phyloP scores from a whole-genome alignment of 1,140 invertebrate species.

The Drosophila chauvacae region DNA sequence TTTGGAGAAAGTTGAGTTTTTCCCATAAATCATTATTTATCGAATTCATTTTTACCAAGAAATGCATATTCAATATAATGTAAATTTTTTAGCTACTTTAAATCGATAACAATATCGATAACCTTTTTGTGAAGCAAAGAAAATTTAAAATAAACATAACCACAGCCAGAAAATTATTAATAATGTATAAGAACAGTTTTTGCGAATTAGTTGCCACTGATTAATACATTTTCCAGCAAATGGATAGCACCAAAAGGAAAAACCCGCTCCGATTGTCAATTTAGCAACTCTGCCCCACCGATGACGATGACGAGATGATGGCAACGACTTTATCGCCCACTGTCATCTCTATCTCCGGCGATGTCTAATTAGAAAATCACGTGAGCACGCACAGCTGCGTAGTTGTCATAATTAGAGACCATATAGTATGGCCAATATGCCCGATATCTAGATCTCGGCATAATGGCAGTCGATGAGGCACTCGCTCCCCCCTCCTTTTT shows the following conservation, averaged over 20 bases:
- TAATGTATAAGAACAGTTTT: no score
- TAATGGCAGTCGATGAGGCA: slow-evolving; percentile 21
- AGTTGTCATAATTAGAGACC: slow-evolving; percentile 81
- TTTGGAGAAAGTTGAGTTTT: background rate
- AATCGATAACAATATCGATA: no score
- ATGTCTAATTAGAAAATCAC: slow-evolving; percentile 80
- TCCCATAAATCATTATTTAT: background rate
- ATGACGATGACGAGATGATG: slow-evolving; percentile 47
- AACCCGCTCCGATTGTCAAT: slow-evolving; percentile 71
- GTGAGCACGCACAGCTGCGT: slow-evolving; percentile 80
- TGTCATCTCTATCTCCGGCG: slow-evolving; percentile 63
- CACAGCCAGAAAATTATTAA: no score
- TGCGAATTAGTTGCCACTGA: background rate
- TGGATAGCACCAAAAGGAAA: slow-evolving; percentile 5
- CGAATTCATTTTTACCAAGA: background rate
- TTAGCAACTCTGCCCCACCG: slow-evolving; percentile 40
- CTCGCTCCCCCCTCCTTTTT: background rate
- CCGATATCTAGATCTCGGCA: slow-evolving; percentile 37
- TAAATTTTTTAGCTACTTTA: no score
- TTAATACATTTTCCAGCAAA: slow-evolving; percentile 8
- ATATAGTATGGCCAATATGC: slow-evolving; percentile 25
- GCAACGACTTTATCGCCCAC: slow-evolving; percentile 80
- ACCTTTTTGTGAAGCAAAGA: no score
- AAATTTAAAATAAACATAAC: no score
- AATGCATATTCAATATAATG: no score